Percentiles rank a stretch among this genome's conserved stretches.
Evolutionary conservation across 2,888 invertebrate species (phyloP).

Genomic region (Zonitis immaculata): DNA sequence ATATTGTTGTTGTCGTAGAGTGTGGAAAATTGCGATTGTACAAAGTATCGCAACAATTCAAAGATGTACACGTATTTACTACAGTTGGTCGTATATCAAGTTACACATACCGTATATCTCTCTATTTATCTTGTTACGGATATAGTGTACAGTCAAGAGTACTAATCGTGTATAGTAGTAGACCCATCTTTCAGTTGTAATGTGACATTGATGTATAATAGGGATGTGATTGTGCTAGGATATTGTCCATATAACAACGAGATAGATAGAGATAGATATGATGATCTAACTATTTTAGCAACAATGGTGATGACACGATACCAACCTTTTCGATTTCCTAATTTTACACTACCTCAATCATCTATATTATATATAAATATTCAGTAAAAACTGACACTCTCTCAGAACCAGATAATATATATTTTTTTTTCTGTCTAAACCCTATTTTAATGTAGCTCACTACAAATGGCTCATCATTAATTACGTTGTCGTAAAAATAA

Average conservation of each 20-base stretch:
- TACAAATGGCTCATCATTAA: too few species aligned
- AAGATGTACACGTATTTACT: slow-evolving; percentile 15
- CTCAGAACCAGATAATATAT: too few species aligned
- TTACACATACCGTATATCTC: slow-evolving; percentile 11
- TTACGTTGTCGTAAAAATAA: background rate
- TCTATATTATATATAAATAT: background rate
- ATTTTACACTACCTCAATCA: background rate
- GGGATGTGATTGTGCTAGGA: slow-evolving; percentile 7
- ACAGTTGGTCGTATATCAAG: slow-evolving; percentile 11
- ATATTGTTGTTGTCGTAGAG: background rate
- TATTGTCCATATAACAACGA: too few species aligned
- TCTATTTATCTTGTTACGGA: background rate
- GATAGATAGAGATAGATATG: too few species aligned
- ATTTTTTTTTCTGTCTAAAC: too few species aligned
- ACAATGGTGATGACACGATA: background rate
- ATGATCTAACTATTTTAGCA: too few species aligned
- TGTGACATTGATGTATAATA: slow-evolving; percentile 15
- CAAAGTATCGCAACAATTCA: slow-evolving; percentile 15
- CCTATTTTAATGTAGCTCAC: too few species aligned
- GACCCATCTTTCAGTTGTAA: slow-evolving; percentile 15
- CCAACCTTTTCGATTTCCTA: background rate
- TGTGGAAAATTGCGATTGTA: too few species aligned
- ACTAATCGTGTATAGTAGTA: slow-evolving; percentile 20
- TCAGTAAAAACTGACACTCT: too few species aligned
- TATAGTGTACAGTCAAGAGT: background rate